These are phyloP conservation scores for Mercenaria mercenaria DNA, from an alignment of 1,140 invertebrate genomes.

Conservation along the genomic window DNA sequence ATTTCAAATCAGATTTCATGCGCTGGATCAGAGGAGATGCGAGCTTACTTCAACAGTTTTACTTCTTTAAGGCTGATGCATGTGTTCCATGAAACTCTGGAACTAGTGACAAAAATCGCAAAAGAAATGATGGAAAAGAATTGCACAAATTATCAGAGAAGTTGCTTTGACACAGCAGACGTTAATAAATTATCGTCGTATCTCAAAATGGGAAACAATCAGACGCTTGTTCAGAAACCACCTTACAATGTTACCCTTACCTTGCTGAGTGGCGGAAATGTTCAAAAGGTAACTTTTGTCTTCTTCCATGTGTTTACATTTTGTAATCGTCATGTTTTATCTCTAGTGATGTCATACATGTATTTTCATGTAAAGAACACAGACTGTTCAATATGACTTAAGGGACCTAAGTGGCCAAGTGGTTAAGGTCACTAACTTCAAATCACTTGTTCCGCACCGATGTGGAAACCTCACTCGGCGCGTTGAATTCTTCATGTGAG, in stretches of 20 bases:
- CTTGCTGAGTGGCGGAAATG: background rate
- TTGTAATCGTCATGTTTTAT: no score
- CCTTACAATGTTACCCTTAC: background rate
- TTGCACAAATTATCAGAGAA: background rate
- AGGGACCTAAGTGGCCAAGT: no score
- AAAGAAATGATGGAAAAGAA: background rate
- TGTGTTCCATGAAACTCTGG: background rate
- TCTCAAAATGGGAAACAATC: background rate
- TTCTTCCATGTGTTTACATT: no score
- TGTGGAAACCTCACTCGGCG: no score
- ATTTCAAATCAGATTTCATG: background rate
- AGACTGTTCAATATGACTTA: no score
- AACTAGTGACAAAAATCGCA: background rate
- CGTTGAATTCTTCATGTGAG: no score
- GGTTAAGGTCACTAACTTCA: no score
- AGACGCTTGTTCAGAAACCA: background rate
- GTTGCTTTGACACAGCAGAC: background rate
- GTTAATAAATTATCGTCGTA: background rate
- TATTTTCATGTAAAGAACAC: no score
- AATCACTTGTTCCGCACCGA: no score
- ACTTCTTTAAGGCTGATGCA: background rate
- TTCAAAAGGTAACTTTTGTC: conserved; percentile 16
- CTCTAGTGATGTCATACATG: no score
- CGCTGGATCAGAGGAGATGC: background rate
- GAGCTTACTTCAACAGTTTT: background rate